Base-by-base conservation (phyloP, 2,113 vertebrate species). In the Oenanthe melanoleuca region DNA sequence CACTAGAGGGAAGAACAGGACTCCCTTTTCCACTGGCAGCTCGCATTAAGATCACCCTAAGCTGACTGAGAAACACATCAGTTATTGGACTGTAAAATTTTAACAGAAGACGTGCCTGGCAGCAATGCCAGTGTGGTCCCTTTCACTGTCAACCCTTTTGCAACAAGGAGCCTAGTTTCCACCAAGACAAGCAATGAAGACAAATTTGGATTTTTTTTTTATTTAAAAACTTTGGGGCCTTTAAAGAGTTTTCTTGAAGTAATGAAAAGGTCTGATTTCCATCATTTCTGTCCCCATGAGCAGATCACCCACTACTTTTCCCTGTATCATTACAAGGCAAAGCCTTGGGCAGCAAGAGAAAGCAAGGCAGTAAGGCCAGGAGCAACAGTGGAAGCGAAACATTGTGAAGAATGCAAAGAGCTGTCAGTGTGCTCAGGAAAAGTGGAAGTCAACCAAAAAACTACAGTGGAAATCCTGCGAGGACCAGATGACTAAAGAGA, bases 11-110 rank as follows among this genome's bases (percentile, higher is more conserved):
- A 93, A 92, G 59, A 56, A 72, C 49, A 69, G 16, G 60, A 33
- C 59, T 63, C 64, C 52, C 86, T 90, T 52, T 92, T 59, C 74
- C 64, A 96, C 60, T 18, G 92, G 92, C 88, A 88, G 64, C 56
- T 92, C 6, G 0, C 67, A 88, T 92, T 92, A 83, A 80, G 67
- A 92, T 93, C 72, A 88, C 34, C 44, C 73, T 88, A 83, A 90
- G 12, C 55, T 80, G 74, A 94, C 71, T 83, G 72, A 83, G 56
- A 86, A 92, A 71, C 72, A 40, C 50, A 38, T 80, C 44, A 80
- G 47, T 70, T 77, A 90, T 22, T 78, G 90, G 93, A 88, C 80
- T 73, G 86, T 75, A 70, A 92, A 73, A 93, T 72, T 33, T 73
- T 11, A 92, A 73, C 3, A 1, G 64, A 86, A 83, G 85, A 80